Percentiles rank a stretch among this genome's conserved stretches.
Conservation (phyloP, 2,888 invertebrate species). For the Agonum fuliginosum region DNA sequence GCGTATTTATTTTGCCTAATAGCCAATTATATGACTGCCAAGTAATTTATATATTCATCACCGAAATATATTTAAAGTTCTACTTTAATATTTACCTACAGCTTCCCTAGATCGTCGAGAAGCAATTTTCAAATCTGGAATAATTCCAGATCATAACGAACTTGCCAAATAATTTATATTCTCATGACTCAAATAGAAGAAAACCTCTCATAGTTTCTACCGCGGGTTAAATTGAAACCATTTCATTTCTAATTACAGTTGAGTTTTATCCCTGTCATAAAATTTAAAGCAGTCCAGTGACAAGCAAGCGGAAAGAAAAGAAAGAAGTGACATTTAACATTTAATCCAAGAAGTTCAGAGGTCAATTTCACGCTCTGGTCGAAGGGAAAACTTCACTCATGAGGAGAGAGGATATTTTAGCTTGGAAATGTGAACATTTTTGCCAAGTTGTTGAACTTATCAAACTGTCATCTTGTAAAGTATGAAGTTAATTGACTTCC, state of each 20-base stretch:
- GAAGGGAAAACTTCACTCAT: too few relatives aligned
- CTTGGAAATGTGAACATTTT: too few relatives aligned
- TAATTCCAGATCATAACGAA: neutral
- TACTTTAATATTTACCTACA: conserved; percentile 21
- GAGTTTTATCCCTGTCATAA: conserved; percentile 11
- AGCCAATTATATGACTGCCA: conserved; percentile 44
- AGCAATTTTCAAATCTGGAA: neutral
- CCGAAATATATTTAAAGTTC: conserved; percentile 38
- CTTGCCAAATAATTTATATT: neutral
- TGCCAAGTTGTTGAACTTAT: too few relatives aligned
- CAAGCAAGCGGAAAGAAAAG: neutral
- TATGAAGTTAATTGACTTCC: neutral
- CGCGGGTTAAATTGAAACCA: neutral
- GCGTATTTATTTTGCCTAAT: conserved; percentile 43
- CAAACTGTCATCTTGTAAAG: neutral
- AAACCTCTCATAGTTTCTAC: neutral
- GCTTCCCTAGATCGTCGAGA: neutral
- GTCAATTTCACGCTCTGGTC: conserved; percentile 26
- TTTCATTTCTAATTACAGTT: neutral
- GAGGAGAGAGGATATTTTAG: too few relatives aligned
- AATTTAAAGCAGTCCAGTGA: conserved; percentile 17
- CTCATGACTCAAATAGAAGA: neutral
- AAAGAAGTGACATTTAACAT: conserved; percentile 29
- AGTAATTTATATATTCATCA: conserved; percentile 18
- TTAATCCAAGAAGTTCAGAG: conserved; percentile 35